Evolutionary conservation across 1,140 invertebrate species (phyloP).

Genomic region (Artemia franciscana): DNA sequence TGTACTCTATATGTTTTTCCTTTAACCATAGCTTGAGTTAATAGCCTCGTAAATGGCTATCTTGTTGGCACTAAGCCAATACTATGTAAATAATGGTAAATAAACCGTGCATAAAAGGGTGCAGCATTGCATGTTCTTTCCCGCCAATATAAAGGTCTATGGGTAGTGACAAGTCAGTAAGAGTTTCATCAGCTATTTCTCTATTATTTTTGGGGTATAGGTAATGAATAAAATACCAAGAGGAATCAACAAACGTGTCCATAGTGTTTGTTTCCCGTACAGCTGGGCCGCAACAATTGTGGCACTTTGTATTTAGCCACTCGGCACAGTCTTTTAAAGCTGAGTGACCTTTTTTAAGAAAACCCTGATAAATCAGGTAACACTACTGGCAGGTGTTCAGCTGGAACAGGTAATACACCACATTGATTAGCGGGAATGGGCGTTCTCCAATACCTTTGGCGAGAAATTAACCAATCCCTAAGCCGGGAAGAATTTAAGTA

Average conservation of each 20-base stretch:
- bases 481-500: constrained; percentile 57
- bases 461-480: constrained; percentile 85
- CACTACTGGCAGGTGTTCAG: constrained; percentile 45
- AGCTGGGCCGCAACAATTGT: constrained; percentile 36
- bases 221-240: constrained; percentile 92
- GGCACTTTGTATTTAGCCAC: constrained; percentile 29
- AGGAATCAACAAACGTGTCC: constrained; percentile 99
- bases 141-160: constrained; percentile 90
- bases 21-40: constrained; percentile 88
- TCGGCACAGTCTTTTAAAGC: constrained; percentile 27
- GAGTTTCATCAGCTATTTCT: constrained; percentile 14
- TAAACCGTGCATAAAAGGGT: constrained; percentile 93
- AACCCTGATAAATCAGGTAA: constrained; percentile 33
- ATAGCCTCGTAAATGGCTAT: constrained; percentile 75
- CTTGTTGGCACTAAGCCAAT: constrained; percentile 37
- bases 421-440: constrained; percentile 91
- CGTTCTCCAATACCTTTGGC: constrained; percentile 98
- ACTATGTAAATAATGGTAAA: constrained; percentile 72
- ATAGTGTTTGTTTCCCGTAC: constrained; percentile 84
- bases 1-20: constrained; percentile 56
- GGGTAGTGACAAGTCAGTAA: constrained; percentile 36
- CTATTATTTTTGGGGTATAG: constrained; percentile 52
- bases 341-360: constrained; percentile 20
- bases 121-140: constrained; percentile 84
- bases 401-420: constrained; percentile 49